phyloP scores from a whole-genome alignment of 37 sponge, comb jelly and placozoan species.

The Hormiphora californensis region DNA sequence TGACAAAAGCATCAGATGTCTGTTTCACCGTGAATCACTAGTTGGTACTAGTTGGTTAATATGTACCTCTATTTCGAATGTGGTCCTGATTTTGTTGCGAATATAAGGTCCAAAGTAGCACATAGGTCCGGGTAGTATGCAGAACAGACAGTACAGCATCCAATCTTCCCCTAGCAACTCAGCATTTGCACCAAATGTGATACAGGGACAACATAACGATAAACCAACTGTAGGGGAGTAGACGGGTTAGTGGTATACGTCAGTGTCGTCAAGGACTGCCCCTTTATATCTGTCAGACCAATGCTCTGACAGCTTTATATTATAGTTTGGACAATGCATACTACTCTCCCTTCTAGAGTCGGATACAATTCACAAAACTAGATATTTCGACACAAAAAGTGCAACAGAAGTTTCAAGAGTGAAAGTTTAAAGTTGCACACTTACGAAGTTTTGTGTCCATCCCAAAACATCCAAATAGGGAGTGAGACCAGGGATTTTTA shows the following conservation, averaged over 20 bases:
- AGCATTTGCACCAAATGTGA: conserved; percentile 49
- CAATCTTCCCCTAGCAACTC: conserved; percentile 45
- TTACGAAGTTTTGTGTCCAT: conserved; percentile 45
- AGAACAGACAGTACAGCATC: conserved; percentile 54
- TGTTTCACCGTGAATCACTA: neutral
- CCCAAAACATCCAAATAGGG: conserved; percentile 35
- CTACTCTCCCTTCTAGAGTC: no score
- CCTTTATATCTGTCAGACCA: no score
- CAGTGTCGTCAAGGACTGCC: no score
- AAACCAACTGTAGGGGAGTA: neutral
- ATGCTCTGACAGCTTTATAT: no score
- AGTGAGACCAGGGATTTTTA: conserved; percentile 26
- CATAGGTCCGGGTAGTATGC: conserved; percentile 22
- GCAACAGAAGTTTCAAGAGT: neutral
- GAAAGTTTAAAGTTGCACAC: neutral
- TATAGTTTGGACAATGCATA: no score
- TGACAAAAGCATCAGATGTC: neutral
- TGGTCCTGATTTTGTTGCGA: neutral
- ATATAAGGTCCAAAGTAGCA: conserved; percentile 52
- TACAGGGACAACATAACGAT: conserved; percentile 23
- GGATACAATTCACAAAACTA: no score
- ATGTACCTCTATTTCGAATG: conserved; percentile 44
- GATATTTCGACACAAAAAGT: no score
- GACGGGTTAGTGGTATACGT: neutral
- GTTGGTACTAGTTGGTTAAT: neutral